A percentile compares a stretch with the other conserved stretches of the same genome.
These are phyloP conservation scores for Amphipyra berbera DNA, from an alignment of 2,888 invertebrate species.

Conservation along the genomic window DNA sequence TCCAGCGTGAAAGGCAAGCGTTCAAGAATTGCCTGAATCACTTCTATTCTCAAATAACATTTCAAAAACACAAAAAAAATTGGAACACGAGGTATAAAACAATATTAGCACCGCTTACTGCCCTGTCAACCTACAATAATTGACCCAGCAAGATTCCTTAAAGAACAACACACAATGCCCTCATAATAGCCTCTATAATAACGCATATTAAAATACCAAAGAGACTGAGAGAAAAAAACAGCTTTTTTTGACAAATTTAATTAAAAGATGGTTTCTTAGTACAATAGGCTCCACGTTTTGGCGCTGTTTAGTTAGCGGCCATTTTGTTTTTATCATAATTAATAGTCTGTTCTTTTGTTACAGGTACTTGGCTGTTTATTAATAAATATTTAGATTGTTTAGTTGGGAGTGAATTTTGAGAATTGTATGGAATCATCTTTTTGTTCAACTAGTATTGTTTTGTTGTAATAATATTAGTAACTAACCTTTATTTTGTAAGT, in stretches of 20 bases:
- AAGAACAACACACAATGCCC: constrained; percentile 48
- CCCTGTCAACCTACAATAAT: constrained; percentile 39
- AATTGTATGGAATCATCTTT: constrained; percentile 1
- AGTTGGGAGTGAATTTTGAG: constrained; percentile 7
- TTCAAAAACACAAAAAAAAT: not conserved
- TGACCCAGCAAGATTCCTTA: constrained; percentile 30
- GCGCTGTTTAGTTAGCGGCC: constrained; percentile 40
- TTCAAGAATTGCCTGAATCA: too few species aligned
- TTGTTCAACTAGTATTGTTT: too few species aligned
- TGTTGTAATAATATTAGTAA: too few species aligned
- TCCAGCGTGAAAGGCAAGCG: too few species aligned
- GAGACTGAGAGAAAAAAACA: constrained; percentile 37
- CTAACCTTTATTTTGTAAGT: too few species aligned
- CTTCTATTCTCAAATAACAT: not conserved
- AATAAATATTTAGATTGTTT: constrained; percentile 34
- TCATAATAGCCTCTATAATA: constrained; percentile 37
- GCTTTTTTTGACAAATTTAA: constrained; percentile 65
- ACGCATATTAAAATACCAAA: constrained; percentile 46
- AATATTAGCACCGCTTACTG: not conserved
- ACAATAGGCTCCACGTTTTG: constrained; percentile 56
- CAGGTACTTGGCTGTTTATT: constrained; percentile 59
- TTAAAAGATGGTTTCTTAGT: constrained; percentile 53
- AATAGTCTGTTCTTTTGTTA: constrained; percentile 67
- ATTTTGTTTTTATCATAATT: constrained; percentile 60
- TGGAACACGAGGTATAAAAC: not conserved